Evolutionary conservation across 2,113 vertebrate genomes (phyloP).

Genomic region (Xiphorhynchus elegans): DNA sequence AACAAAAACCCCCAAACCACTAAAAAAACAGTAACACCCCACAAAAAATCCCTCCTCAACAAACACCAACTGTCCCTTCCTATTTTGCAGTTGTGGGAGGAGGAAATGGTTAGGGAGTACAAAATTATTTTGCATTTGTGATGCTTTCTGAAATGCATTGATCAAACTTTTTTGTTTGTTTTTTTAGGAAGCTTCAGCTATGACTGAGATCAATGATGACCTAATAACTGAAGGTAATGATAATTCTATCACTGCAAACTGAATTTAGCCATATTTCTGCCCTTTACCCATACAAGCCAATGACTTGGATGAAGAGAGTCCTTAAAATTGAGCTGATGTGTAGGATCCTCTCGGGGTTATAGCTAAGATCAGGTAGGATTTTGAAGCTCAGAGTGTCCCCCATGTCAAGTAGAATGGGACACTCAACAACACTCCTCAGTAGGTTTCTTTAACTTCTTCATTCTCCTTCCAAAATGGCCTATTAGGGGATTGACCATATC

Average conservation of each 20-base stretch:
- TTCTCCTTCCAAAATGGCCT: background rate
- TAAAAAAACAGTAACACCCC: background rate
- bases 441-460: background rate
- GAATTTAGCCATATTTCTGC: background rate
- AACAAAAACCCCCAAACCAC: background rate
- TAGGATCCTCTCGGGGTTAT: background rate
- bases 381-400: background rate
- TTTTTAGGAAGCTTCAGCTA: conserved; percentile 50
- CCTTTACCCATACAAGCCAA: background rate
- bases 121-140: background rate
- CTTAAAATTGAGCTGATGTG: background rate
- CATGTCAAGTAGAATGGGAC: background rate
- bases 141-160: background rate
- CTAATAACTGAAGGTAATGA: conserved; percentile 72
- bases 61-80: background rate
- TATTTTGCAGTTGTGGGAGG: background rate
- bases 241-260: background rate
- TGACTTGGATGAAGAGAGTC: background rate
- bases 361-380: background rate
- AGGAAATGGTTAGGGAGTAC: background rate
- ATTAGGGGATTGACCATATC: background rate
- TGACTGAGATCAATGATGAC: conserved; percentile 65
- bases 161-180: background rate
- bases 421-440: accelerated
- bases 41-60: background rate